A percentile compares a stretch with the other conserved stretches of the same genome.
Evolutionary conservation across 1,140 invertebrate species (phyloP).

Genomic region (Leucophenga varia): DNA sequence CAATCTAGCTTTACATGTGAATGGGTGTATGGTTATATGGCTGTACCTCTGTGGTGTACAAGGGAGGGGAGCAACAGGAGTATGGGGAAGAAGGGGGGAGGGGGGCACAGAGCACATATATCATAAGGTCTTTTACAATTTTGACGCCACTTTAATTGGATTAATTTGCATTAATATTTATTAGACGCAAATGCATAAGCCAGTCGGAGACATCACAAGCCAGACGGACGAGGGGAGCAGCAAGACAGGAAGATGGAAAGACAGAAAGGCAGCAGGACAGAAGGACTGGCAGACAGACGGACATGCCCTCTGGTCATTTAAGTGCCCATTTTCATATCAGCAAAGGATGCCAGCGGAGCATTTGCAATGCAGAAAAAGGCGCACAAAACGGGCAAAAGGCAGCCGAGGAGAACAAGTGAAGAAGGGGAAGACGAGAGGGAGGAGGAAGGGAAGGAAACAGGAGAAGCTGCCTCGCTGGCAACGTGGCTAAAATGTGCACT

Average conservation of each 20-base stretch:
- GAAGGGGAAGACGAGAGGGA: too few relatives aligned
- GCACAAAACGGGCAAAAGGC: slow-evolving; percentile 34
- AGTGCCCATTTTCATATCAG: slow-evolving; percentile 43
- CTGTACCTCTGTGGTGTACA: too few relatives aligned
- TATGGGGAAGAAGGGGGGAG: too few relatives aligned
- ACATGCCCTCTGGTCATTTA: slow-evolving; percentile 35
- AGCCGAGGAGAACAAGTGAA: too few relatives aligned
- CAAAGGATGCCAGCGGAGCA: slow-evolving; percentile 14
- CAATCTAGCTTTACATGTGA: too few relatives aligned
- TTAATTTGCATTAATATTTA: slow-evolving; percentile 54
- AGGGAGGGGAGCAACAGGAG: too few relatives aligned
- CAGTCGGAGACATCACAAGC: too few relatives aligned
- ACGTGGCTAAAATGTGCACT: slow-evolving; percentile 50
- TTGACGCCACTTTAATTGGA: slow-evolving; percentile 48
- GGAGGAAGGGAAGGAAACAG: not conserved
- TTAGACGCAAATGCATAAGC: slow-evolving; percentile 47
- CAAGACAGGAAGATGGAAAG: slow-evolving; percentile 13
- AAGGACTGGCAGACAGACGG: slow-evolving; percentile 1
- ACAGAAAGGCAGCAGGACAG: not conserved
- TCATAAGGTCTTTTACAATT: slow-evolving; percentile 48
- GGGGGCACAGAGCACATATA: too few relatives aligned
- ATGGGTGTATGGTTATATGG: too few relatives aligned
- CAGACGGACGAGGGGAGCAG: slow-evolving; percentile 9
- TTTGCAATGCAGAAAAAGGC: slow-evolving; percentile 32
- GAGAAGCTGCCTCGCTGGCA: slow-evolving; percentile 8